Evolutionary conservation across 2,888 invertebrate genomes (phyloP).

Genomic region (Torymus tubicola): DNA sequence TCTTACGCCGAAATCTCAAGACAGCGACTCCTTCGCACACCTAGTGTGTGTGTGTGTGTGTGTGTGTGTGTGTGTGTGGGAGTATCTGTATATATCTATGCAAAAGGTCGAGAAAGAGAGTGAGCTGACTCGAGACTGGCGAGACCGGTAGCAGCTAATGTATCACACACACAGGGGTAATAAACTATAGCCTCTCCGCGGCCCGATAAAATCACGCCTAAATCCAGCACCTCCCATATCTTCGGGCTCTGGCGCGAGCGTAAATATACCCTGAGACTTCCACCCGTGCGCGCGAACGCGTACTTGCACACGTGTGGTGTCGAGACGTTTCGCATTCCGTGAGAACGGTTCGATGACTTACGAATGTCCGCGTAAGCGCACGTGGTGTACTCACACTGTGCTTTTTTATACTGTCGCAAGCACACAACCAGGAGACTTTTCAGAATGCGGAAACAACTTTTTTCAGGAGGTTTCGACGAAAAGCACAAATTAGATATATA

Average conservation of each 20-base stretch:
- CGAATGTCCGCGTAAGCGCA: background rate
- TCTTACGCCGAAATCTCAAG: conserved; percentile 4
- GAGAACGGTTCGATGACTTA: conserved; percentile 30
- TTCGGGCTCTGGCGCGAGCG: too few relatives aligned
- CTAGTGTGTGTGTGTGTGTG: too few relatives aligned
- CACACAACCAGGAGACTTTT: too few relatives aligned
- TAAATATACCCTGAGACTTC: too few relatives aligned
- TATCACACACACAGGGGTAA: conserved; percentile 30
- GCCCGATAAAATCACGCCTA: conserved; percentile 5
- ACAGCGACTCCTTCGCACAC: background rate
- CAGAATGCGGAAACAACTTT: too few relatives aligned
- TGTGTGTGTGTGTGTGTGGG: too few relatives aligned
- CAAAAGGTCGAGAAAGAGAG: background rate
- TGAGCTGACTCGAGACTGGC: background rate
- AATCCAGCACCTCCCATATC: too few relatives aligned
- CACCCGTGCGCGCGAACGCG: background rate
- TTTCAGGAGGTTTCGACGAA: too few relatives aligned
- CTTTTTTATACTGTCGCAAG: too few relatives aligned
- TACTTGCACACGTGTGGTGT: background rate
- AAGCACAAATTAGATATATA: too few relatives aligned
- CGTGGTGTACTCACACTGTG: too few relatives aligned
- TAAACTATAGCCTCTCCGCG: conserved; percentile 13
- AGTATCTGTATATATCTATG: background rate
- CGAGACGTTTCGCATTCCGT: conserved; percentile 13
- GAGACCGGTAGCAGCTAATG: background rate